A percentile compares a stretch with the other conserved stretches of the same genome.
These are phyloP conservation scores for Globia sparganii DNA, from an alignment of 2,888 invertebrate species.

Conservation along the genomic window DNA sequence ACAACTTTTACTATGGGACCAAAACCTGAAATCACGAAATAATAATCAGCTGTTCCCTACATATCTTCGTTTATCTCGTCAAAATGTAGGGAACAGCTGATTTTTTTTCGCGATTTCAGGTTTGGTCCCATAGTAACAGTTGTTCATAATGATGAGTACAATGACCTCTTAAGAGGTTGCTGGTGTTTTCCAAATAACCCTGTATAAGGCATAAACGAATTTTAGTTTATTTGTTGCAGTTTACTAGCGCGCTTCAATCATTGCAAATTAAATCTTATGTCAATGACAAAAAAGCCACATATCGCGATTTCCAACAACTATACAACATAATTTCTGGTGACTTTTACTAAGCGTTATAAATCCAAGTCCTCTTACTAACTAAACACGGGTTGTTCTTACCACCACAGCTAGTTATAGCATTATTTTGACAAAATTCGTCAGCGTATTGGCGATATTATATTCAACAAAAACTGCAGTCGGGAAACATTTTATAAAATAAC, in stretches of 20 bases:
- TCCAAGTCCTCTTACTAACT: background rate
- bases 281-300: background rate
- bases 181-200: no score
- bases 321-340: background rate
- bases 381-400: background rate
- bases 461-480: background rate
- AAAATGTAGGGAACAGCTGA: no score
- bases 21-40: no score
- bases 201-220: background rate
- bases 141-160: no score
- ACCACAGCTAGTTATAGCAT: background rate
- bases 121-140: no score
- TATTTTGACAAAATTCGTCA: background rate
- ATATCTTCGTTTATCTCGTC: no score
- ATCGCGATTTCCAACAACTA: background rate
- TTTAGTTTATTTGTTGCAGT: background rate
- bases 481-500: background rate
- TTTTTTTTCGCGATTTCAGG: no score
- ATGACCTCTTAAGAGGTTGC: no score
- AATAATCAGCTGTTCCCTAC: no score
- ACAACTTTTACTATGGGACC: no score
- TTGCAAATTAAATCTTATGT: background rate
- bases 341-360: background rate
- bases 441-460: background rate
- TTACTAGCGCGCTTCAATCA: background rate